Evolutionary conservation across 2,113 vertebrate genomes (phyloP).

Genomic region (Calypte anna): DNA sequence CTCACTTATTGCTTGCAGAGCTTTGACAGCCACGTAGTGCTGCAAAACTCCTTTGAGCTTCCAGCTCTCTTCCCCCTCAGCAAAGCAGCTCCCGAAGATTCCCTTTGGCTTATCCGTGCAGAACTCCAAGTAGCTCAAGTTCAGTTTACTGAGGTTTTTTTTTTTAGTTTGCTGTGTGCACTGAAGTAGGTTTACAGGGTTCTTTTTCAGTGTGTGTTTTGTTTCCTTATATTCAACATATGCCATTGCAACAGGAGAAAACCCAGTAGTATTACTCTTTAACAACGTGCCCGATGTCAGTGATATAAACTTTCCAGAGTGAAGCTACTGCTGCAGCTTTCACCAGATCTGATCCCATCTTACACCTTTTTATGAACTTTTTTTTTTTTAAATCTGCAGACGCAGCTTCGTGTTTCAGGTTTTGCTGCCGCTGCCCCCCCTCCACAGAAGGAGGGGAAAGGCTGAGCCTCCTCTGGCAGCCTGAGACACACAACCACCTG

Average conservation of each 20-base stretch:
- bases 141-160: neutral
- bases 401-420: constrained; percentile 53
- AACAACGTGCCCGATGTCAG: neutral
- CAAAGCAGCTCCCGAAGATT: neutral
- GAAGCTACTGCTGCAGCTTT: constrained; percentile 28
- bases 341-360: neutral
- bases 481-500: neutral
- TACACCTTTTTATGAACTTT: constrained; percentile 47
- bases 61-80: neutral
- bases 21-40: neutral
- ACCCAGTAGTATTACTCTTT: neutral
- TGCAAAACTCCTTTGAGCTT: neutral
- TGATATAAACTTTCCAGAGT: neutral
- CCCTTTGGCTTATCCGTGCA: neutral
- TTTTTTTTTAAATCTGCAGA: neutral
- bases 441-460: neutral
- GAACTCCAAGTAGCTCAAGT: neutral
- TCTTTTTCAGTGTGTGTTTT: neutral
- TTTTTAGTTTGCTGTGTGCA: neutral
- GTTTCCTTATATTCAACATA: neutral
- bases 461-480: neutral
- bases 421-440: neutral
- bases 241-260: neutral
- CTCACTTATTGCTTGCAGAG: neutral
- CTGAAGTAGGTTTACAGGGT: neutral